These are phyloP conservation scores for Laothoe populi DNA, from an alignment of 2,888 invertebrate species.

Conservation along the genomic window DNA sequence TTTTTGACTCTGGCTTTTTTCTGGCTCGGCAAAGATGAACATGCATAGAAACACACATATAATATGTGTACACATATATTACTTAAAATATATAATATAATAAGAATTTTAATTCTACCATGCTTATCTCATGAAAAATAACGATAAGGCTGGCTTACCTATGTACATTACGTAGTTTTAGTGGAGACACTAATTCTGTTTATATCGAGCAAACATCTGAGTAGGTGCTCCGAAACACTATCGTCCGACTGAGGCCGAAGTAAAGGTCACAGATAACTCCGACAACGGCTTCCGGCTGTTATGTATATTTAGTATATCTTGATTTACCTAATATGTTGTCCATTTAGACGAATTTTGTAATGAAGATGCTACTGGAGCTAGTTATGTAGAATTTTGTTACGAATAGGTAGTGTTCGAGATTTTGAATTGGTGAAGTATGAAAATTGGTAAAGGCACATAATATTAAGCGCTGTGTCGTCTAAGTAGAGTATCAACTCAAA, in stretches of 20 bases:
- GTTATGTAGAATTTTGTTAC: background rate
- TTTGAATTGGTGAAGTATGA: background rate
- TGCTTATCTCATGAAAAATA: constrained; percentile 3
- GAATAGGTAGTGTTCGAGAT: background rate
- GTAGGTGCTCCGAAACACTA: constrained; percentile 19
- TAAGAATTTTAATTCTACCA: background rate
- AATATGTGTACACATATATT: too few species aligned
- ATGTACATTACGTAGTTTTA: constrained; percentile 18
- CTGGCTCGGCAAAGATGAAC: background rate
- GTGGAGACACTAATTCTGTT: constrained; percentile 12
- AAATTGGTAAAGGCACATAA: too few species aligned
- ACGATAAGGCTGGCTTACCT: background rate
- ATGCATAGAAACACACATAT: background rate
- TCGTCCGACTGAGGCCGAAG: constrained; percentile 11
- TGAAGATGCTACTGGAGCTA: background rate
- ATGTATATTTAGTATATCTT: constrained; percentile 25
- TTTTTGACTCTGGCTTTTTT: too few species aligned
- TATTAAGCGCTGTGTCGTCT: too few species aligned
- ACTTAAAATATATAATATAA: too few species aligned
- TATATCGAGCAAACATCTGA: constrained; percentile 16
- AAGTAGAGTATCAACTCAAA: too few species aligned
- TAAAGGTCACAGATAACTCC: constrained; percentile 27
- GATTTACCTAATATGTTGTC: background rate
- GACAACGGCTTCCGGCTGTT: constrained; percentile 24
- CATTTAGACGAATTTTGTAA: background rate